Evolutionary conservation across 2,888 invertebrate species (phyloP), one percentile per base, ranked within the genome.

Genomic region (Rhagium mordax): DNA sequence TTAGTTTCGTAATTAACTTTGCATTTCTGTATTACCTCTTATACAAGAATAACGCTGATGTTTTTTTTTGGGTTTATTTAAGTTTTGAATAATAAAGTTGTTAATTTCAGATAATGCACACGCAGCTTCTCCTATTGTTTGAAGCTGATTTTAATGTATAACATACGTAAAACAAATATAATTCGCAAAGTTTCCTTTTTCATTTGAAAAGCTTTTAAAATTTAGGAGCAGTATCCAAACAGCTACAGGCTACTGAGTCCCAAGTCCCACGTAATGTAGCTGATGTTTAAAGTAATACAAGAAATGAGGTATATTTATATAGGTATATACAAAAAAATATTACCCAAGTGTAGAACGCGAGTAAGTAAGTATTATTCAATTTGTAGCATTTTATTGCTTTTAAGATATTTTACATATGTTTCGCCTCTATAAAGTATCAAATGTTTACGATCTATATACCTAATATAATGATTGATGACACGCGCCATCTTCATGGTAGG

Each of bases 381-480:
- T 24, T 64, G 15, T 24, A 51, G 5, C 49, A 18, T 51, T 48
- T 64, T 64, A 64, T 64, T 51, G 51, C 64, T 21, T 61, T 47
- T 6, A 61, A 61, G 48, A 41, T 60, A n/a, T 62, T 16, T 61
- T 24, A n/a, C 41, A 41, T n/a, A 41, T 41, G n/a, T 4, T n/a
- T 41, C 41, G n/a, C 41, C 41, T 41, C n/a, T 41, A 33, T n/a
- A 41, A n/a, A 41, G n/a, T n/a, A 41, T 41, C n/a, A 41, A 41
- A 41, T 41, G 41, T 41, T 41, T 41, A 41, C 41, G 41, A 41
- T n/a, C 41, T 41, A n/a, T 33, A 33, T 33, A n/a, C n/a, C n/a
- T n/a, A 33, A 33, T 33, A 33, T 13, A 41, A n/a, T 41, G 41
- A 41, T 41, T 41, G 41, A 41, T 41, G 13, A 41, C 41, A 41